phyloP scores from a whole-genome alignment of 2,113 vertebrate genomes.

The Phainopepla nitens region DNA sequence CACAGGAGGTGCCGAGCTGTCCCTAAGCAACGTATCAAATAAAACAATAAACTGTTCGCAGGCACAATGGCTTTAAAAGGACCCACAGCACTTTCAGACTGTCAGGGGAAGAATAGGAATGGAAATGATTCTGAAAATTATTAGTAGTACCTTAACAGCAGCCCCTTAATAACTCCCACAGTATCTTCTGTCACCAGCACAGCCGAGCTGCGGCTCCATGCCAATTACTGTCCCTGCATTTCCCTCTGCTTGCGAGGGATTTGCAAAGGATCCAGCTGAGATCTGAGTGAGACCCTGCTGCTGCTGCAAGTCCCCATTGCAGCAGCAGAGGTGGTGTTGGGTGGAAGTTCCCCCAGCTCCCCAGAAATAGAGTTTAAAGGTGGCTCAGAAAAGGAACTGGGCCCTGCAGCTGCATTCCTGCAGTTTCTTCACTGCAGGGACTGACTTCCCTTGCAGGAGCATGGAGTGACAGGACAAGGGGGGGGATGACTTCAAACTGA shows the following conservation, averaged over 20 bases:
- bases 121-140: slow-evolving; percentile 52
- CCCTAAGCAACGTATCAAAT: slow-evolving; percentile 44
- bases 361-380: background rate
- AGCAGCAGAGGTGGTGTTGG: background rate
- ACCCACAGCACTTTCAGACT: background rate
- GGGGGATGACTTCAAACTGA: background rate
- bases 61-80: slow-evolving; percentile 31
- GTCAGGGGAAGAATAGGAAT: slow-evolving; percentile 25
- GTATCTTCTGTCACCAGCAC: background rate
- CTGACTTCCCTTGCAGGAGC: background rate
- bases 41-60: slow-evolving; percentile 41
- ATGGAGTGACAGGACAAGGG: background rate
- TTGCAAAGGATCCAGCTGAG: background rate
- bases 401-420: background rate
- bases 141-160: slow-evolving; percentile 15
- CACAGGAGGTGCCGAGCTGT: background rate
- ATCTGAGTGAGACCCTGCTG: background rate
- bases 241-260: background rate
- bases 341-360: background rate
- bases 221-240: background rate
- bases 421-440: background rate
- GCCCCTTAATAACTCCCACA: slow-evolving; percentile 41
- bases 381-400: background rate
- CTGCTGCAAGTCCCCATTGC: background rate
- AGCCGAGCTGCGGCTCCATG: background rate